phyloP scores from a whole-genome alignment of 2,113 vertebrate genomes.

The Rhea americana region DNA sequence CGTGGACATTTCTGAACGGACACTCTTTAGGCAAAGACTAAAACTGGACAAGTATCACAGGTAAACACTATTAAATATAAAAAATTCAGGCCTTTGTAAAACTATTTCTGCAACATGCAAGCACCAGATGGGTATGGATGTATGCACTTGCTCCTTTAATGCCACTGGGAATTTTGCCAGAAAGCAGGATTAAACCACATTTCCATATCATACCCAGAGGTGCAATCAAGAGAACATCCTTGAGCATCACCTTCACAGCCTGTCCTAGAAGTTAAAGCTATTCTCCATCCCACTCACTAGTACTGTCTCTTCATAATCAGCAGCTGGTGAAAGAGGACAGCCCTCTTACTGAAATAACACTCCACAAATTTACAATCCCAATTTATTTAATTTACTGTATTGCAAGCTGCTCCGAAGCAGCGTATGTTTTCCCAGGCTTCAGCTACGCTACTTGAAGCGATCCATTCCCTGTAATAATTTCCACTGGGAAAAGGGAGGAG shows the following conservation, averaged over 20 bases:
- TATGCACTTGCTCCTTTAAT: conserved; percentile 24
- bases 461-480: background rate
- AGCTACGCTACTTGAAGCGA: background rate
- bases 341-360: background rate
- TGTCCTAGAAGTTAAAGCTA: background rate
- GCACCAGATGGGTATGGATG: background rate
- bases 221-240: background rate
- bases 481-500: conserved; percentile 22
- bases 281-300: background rate
- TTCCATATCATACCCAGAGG: background rate
- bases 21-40: background rate
- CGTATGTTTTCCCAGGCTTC: conserved; percentile 28
- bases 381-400: background rate
- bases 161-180: conserved; percentile 4
- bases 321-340: background rate
- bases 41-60: background rate
- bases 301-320: background rate
- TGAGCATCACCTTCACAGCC: conserved; percentile 16
- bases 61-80: background rate
- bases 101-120: background rate
- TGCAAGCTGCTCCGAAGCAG: conserved; percentile 31
- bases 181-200: background rate
- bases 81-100: background rate
- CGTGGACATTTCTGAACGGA: background rate
- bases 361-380: background rate